Base-by-base conservation (phyloP, 2,113 vertebrate genomes). In the Canis aureus region DNA sequence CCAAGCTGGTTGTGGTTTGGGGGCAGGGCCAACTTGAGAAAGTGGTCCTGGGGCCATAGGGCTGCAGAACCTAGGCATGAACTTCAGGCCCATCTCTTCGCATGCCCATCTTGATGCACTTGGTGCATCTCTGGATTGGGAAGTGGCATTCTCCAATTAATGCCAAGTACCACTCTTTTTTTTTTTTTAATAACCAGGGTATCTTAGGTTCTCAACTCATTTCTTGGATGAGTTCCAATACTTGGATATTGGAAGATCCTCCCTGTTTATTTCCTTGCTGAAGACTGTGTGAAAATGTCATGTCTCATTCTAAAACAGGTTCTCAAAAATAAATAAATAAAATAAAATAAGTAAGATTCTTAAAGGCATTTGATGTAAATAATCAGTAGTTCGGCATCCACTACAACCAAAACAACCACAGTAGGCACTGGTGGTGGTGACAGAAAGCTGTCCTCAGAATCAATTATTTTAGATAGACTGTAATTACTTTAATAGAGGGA, bases 31-130 rank as follows among this genome's bases (percentile, higher is more conserved):
- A 59, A 62, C 29, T 0, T 29, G 25, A 27, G 51, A 85, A 81
- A 94, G 9, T 55, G 62, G 11, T 27, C 22, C 59, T 29, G 0
- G 3, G 27, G 78, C 25, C 25, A 15, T 92, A 94, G 6, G 53
- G 22, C 6, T 66, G 6, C 59, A 55, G 57, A 35, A 32, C 69
- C 32, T 19, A 66, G 1, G 49, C 7, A 3, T 8, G 35, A 0
- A 15, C 9, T 0, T 59, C 71, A 55, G 1, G 0, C 23, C 2
- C 13, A 27, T 59, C 27, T 16, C 17, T 35, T 16, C 5, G 29
- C 6, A 0, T 0, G 15, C 1, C 55, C 29, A 2, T 3, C 55
- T 60, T 2, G 59, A 12, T 7, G 16, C 7, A 27, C 62, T 23
- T 10, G 60, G 53, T 23, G 29, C 29, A n/a, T 51, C 25, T 66